Evolutionary conservation across 2,797 vertebrate genomes (phyloP).

Genomic region (Enteromius fasciolatus): DNA sequence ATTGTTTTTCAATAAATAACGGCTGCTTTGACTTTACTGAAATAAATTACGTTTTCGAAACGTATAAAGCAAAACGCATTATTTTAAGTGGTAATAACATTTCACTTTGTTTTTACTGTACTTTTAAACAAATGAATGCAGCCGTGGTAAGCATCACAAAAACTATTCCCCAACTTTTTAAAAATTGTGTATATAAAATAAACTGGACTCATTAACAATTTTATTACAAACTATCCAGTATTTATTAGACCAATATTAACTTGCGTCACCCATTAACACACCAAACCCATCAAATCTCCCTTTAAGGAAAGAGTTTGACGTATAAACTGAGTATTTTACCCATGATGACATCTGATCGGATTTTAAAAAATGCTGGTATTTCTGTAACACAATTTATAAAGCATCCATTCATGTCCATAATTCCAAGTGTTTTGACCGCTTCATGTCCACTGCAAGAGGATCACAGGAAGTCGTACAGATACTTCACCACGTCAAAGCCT

Average conservation of each 20-base stretch:
- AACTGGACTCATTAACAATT: neutral
- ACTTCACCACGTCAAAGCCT: conserved; percentile 93
- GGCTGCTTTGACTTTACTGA: too few relatives aligned
- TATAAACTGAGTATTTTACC: neutral
- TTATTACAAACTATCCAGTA: neutral
- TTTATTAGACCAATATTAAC: conserved; percentile 12
- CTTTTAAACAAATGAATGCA: neutral
- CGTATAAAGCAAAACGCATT: too few relatives aligned
- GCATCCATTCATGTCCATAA: conserved; percentile 20
- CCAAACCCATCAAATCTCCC: neutral
- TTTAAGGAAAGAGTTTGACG: neutral
- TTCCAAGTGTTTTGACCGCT: conserved; percentile 24
- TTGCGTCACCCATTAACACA: neutral
- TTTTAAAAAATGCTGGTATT: neutral
- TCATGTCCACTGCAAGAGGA: conserved; percentile 13
- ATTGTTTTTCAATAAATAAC: neutral
- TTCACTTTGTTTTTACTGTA: too few relatives aligned
- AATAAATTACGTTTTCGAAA: too few relatives aligned
- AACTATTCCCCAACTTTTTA: neutral
- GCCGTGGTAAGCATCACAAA: neutral
- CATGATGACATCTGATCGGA: neutral
- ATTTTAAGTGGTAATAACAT: too few relatives aligned
- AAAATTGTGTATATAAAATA: neutral
- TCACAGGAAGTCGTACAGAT: conserved; percentile 97
- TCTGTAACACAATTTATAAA: conserved; percentile 7